A percentile compares a stretch with the other conserved stretches of the same genome.
Evolutionary conservation across 2,888 invertebrate genomes (phyloP).

Genomic region (Pycnomerus fuliginosus): DNA sequence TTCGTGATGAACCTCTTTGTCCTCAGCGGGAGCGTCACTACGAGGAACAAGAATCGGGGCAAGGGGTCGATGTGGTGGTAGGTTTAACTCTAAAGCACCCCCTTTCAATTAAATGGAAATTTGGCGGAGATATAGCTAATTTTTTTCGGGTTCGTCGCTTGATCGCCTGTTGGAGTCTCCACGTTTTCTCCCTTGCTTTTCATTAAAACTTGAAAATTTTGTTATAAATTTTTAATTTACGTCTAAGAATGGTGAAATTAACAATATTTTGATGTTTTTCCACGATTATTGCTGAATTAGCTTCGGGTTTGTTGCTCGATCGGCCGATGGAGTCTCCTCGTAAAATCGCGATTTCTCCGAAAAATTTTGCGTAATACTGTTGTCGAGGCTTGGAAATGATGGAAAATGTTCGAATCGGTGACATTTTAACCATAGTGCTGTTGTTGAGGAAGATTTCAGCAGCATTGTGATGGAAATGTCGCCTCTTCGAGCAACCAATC

Average conservation of each 20-base stretch:
- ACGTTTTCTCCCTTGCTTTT: too few relatives aligned
- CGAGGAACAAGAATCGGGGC: slow-evolving; percentile 66
- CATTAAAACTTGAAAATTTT: too few relatives aligned
- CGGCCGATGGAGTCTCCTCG: slow-evolving; percentile 36
- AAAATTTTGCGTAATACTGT: background rate
- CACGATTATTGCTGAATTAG: too few relatives aligned
- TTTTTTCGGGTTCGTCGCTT: background rate
- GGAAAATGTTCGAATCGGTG: slow-evolving; percentile 50
- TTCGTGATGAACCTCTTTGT: slow-evolving; percentile 36
- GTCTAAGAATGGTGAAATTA: too few relatives aligned
- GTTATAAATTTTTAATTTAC: too few relatives aligned
- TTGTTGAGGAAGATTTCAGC: slow-evolving; percentile 49
- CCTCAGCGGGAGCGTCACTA: slow-evolving; percentile 37
- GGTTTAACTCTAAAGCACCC: too few relatives aligned
- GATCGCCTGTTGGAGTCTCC: background rate
- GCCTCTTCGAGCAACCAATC: slow-evolving; percentile 47
- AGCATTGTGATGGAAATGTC: slow-evolving; percentile 55
- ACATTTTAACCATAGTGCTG: slow-evolving; percentile 56
- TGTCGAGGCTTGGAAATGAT: slow-evolving; percentile 5
- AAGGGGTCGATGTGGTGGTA: slow-evolving; percentile 93
- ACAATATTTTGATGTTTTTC: too few relatives aligned
- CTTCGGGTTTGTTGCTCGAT: slow-evolving; percentile 31
- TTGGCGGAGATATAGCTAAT: background rate
- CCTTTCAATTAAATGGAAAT: background rate
- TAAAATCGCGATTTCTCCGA: background rate